Conservation (phyloP, 2,888 invertebrate genomes). For the Pristionchus exspectatus region DNA sequence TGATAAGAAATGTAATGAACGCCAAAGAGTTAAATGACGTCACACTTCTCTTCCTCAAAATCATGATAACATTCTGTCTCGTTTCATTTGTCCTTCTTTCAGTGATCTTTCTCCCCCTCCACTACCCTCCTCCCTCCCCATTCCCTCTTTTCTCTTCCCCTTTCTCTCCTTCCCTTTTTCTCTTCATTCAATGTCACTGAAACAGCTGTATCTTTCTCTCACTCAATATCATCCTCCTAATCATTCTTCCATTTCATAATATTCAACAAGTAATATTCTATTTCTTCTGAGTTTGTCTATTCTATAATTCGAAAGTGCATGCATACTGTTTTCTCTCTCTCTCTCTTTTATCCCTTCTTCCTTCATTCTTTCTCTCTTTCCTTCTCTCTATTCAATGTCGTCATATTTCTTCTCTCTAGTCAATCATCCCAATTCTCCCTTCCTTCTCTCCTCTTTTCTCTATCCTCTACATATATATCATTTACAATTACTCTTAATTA, state of each 20-base stretch:
- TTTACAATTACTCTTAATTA: background rate
- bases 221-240: background rate
- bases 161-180: background rate
- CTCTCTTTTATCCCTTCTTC: background rate
- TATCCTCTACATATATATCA: background rate
- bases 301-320: background rate
- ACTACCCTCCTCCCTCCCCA: background rate
- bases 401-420: conserved; percentile 1
- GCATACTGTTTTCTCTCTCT: background rate
- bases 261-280: background rate
- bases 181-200: background rate
- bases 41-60: background rate
- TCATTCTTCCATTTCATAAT: background rate
- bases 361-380: background rate
- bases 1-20: conserved; percentile 19
- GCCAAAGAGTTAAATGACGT: background rate
- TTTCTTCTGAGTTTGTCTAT: background rate
- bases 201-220: background rate
- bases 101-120: background rate
- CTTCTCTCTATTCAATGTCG: background rate
- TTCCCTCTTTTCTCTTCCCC: background rate
- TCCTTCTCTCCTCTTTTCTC: background rate
- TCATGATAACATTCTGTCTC: background rate
- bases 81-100: too few relatives aligned
- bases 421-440: background rate